Evolutionary conservation across 2,113 vertebrate genomes (phyloP).

Genomic region (Halcyon malimbica): DNA sequence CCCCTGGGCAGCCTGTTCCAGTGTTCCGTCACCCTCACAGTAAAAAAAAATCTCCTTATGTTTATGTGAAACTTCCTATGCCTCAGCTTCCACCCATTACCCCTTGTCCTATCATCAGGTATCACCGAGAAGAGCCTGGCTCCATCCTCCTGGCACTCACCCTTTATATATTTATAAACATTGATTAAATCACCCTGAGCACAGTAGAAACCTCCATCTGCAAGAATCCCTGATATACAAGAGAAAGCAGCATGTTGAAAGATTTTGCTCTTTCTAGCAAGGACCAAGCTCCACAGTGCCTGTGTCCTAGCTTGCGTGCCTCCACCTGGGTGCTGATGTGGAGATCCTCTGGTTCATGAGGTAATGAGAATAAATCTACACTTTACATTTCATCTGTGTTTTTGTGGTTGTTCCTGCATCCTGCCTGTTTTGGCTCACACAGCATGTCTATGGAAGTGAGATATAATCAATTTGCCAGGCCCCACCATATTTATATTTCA

Average conservation of each 20-base stretch:
- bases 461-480: too few relatives aligned
- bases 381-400: neutral
- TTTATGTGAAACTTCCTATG: too few relatives aligned
- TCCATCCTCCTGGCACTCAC: too few relatives aligned
- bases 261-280: neutral
- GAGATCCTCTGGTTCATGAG: neutral
- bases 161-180: too few relatives aligned
- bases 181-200: too few relatives aligned
- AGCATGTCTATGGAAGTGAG: neutral
- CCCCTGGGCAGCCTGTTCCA: too few relatives aligned
- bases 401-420: neutral
- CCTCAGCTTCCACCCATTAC: too few relatives aligned
- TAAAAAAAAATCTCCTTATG: too few relatives aligned
- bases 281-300: neutral
- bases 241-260: neutral
- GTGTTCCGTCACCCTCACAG: too few relatives aligned
- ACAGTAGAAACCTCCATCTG: neutral
- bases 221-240: neutral
- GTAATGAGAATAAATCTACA: neutral
- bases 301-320: neutral
- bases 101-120: too few relatives aligned
- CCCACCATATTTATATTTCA: too few relatives aligned
- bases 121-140: too few relatives aligned
- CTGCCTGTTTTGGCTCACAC: neutral
- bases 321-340: neutral